Percentiles rank a stretch among this genome's conserved stretches.
Conservation (phyloP, 2,113 vertebrate genomes). For the Protomyctophum bolini region DNA sequence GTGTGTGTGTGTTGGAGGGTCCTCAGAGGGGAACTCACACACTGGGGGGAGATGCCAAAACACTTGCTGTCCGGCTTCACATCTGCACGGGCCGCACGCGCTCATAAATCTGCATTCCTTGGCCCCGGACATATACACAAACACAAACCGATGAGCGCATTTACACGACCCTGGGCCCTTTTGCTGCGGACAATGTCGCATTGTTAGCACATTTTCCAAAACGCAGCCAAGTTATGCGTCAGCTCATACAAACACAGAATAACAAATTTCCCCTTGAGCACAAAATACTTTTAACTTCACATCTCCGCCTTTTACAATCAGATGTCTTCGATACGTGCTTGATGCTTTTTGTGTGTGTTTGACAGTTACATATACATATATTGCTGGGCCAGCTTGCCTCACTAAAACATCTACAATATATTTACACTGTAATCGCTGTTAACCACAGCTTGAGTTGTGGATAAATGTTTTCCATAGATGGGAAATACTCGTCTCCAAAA, state of each 20-base stretch:
- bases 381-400: neutral
- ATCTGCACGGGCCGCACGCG: slow-evolving; percentile 68
- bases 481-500: neutral
- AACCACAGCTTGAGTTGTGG: neutral
- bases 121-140: slow-evolving; percentile 56
- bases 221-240: neutral
- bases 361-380: neutral
- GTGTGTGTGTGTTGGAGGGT: slow-evolving; percentile 23
- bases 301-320: neutral
- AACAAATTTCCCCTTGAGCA: neutral
- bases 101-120: slow-evolving; percentile 77
- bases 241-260: slow-evolving; percentile 1
- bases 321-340: neutral
- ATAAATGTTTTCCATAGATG: neutral
- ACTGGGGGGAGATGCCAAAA: slow-evolving; percentile 71
- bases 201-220: slow-evolving; percentile 16
- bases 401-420: neutral
- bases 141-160: slow-evolving; percentile 35
- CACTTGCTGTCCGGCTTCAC: slow-evolving; percentile 76
- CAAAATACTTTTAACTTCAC: neutral
- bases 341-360: no score
- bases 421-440: neutral
- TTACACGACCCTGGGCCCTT: slow-evolving; percentile 43
- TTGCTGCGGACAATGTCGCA: neutral
- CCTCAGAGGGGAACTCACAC: slow-evolving; percentile 47